Percentiles rank a stretch among this genome's conserved stretches.
phyloP scores from a whole-genome alignment of 2,113 vertebrate species.

The Trinectes maculatus region DNA sequence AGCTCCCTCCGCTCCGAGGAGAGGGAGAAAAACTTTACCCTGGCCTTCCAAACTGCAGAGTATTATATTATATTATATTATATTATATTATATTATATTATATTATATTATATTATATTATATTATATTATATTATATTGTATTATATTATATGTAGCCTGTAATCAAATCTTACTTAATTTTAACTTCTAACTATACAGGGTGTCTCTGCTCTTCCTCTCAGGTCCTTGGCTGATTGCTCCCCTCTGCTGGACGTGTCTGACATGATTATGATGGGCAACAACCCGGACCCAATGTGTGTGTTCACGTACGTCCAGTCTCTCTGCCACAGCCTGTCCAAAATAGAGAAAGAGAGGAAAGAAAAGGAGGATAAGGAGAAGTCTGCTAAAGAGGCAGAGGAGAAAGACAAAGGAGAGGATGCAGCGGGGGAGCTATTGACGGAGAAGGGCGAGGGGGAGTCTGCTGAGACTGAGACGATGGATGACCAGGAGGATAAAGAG shows the following conservation, averaged over 20 bases:
- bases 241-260: conserved; percentile 81
- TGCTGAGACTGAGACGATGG: conserved; percentile 2
- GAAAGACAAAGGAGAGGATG: conserved; percentile 36
- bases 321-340: conserved; percentile 83
- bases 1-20: conserved; percentile 74
- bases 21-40: conserved; percentile 80
- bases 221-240: conserved; percentile 82
- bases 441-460: conserved; percentile 38
- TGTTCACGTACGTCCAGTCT: conserved; percentile 86
- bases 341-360: conserved; percentile 83
- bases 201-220: neutral
- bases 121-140: too few species aligned
- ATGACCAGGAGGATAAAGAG: conserved; percentile 39
- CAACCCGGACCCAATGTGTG: conserved; percentile 79
- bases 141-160: too few species aligned
- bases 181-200: too few species aligned
- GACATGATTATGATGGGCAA: conserved; percentile 82
- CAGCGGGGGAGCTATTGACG: conserved; percentile 26
- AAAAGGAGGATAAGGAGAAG: conserved; percentile 60
- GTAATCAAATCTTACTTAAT: too few species aligned
- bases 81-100: too few species aligned
- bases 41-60: conserved; percentile 84
- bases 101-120: too few species aligned
- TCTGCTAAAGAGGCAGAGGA: conserved; percentile 28
- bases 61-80: too few species aligned